phyloP scores from a whole-genome alignment of 2,113 vertebrate species.

The Elaphurus davidianus region DNA sequence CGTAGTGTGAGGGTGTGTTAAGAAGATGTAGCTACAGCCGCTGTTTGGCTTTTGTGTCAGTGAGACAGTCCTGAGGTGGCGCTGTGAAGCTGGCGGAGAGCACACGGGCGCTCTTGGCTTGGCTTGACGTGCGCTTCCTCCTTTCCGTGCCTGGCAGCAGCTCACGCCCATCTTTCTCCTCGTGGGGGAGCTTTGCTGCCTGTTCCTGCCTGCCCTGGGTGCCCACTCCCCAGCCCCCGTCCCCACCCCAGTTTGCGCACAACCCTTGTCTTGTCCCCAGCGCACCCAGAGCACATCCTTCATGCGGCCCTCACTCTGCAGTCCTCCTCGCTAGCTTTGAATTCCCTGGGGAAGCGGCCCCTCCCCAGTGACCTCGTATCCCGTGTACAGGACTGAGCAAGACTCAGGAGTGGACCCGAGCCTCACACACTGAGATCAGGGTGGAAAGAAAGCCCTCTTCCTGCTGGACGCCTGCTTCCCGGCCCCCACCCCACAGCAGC shows the following conservation, averaged over 20 bases:
- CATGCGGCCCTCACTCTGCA: rapidly evolving
- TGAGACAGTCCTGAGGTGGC: background rate
- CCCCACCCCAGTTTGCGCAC: background rate
- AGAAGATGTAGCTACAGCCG: background rate
- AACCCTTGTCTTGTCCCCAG: background rate
- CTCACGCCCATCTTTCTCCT: background rate
- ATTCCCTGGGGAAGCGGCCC: background rate
- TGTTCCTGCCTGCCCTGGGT: rapidly evolving
- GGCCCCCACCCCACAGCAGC: background rate
- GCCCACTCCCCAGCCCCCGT: rapidly evolving
- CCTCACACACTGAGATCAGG: background rate
- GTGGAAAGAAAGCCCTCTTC: background rate
- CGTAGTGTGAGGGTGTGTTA: background rate
- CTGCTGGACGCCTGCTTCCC: too few species aligned
- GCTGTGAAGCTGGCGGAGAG: background rate
- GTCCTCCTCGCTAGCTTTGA: background rate
- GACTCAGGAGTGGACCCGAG: background rate
- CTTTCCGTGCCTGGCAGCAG: background rate
- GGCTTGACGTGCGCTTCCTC: background rate
- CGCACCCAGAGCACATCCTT: background rate
- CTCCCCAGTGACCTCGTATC: background rate
- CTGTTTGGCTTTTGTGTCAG: background rate
- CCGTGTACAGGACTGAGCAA: background rate
- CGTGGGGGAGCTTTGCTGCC: background rate
- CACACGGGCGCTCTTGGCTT: background rate